Base-by-base conservation (phyloP, 2,888 invertebrate genomes). In the Agapostemon virescens region DNA sequence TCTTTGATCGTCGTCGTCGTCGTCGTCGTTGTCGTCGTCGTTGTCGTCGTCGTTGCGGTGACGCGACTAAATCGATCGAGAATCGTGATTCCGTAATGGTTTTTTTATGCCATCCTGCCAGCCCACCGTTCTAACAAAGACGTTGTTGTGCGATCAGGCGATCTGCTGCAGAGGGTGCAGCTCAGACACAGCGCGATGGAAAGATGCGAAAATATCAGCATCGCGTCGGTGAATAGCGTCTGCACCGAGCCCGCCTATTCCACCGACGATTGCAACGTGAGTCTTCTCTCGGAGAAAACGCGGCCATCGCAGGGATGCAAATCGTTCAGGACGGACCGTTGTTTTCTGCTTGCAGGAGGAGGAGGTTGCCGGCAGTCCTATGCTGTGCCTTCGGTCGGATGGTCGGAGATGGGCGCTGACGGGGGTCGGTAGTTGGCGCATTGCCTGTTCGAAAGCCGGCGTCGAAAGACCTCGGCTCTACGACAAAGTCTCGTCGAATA, bases 361-460 rank as follows among this genome's bases (percentile, higher is more conserved):
- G 93, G 97, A 97, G 93, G 96, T 96, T 88, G 97, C 97, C 11
- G 98, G 98, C 23, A 97, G 97, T 92, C 96, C 97, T 7, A 96
- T 98, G 94, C 95, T 97, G 90, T 98, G 98, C 89, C 94, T 96
- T 33, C 94, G 96, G 84, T 94, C 95, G 0, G 95, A 95, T 84
- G 95, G 94, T 38, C 95, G 95, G 83, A 95, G 94, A 89, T 98
- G 98, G 98, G 96, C 96, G 0, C 92, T 98, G 55, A 94, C 95
- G 40, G 98, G 98, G 0, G 95, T 98, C 2, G 95, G 96, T 70
- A 97, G 96, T 74, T 97, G 97, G 97, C 94, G 97, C 81, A 97
- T 97, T 88, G 97, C 97, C 1, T 97, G 97, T 88, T 95, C 96
- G 0, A 96, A 96, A 87, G 95, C 95, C 63, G 97, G 97, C 11